Evolutionary conservation across 2,888 invertebrate species (phyloP), one percentile per base, ranked within the genome.

Genomic region (Aphidius colemani): DNA sequence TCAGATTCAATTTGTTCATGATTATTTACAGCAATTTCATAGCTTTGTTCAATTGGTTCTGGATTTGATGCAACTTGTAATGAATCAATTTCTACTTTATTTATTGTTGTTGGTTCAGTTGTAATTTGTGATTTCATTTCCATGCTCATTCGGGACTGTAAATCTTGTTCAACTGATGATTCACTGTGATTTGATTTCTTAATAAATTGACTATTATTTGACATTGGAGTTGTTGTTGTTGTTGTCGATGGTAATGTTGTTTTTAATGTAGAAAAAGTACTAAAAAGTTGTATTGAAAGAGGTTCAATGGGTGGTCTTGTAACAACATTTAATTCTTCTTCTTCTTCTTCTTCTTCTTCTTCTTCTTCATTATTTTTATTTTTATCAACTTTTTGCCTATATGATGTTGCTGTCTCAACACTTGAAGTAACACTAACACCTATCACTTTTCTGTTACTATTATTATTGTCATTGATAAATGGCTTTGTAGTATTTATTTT

Each of bases 381-480:
- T 55, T 82, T 80, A 62, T 82, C 81, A 7, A 82, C 79, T 43
- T 80, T 73, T 51, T 81, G 79, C 65, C 77, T 82, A 63, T 85
- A 84, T 61, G 87, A 84, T 3, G 85, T 87, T 6, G 88, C 84
- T 30, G 30, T 30, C 60, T 86, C 87, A 11, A 88, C 86, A 7
- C 87, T 86, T 7, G 88, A 88, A 7, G 87, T 87, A 63, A 88
- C 86, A 74, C 88, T 84, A 51, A 88, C 86, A 46, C 80, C 86
- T 80, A 75, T 85, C 70, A 74, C 78, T 68, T 82, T 80, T 64
- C 69, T 69, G 66, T 69, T 69, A 6, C 67, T 49, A 30, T 5
- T 30, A 30, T 30, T 30, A 30, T 30, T 30, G 5, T 30, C 5
- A 30, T 30, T 30, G 5, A 30, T 30, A 30, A 58, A 18, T 18